Base-by-base conservation (phyloP, 2,113 vertebrate genomes). In the Tenrec ecaudatus region DNA sequence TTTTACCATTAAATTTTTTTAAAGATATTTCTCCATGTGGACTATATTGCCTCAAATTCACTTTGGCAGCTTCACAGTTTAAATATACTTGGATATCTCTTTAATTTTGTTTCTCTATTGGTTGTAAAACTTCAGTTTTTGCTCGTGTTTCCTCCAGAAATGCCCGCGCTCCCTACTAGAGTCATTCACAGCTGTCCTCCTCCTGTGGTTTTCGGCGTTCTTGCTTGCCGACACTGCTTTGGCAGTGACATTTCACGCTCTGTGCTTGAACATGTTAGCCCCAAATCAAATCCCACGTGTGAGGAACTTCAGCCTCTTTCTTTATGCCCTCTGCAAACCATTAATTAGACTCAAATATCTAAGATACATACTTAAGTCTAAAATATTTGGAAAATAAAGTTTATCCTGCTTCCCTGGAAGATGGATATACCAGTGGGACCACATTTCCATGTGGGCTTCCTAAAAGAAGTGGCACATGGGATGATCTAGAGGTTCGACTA, bases 1-100 rank as follows among this genome's bases (percentile, higher is more conserved):
- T 95, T n/a, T n/a, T n/a, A n/a, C n/a, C n/a, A n/a, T n/a, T n/a
- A n/a, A n/a, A n/a, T n/a, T n/a, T n/a, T n/a, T n/a, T n/a, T n/a
- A n/a, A 92, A 86, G 92, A 92, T 58, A 53, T 79, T 94, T 93
- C 92, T 82, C 91, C 90, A 73, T 92, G 89, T 96, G 95, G 85
- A 87, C 85, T 75, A 93, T 86, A 86, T 88, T 94, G 94, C 90
- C 89, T 97, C 90, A 77, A 60, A 93, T 90, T 96, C 69, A 88
- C 91, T 43, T 89, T 89, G 95, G 82, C 87, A 94, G 69, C 80
- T 93, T 88, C 85, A 82, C 80, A 92, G 92, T 92, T 96, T 93
- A 95, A 97, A 97, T 96, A 96, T 93, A 94, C 89, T 95, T 80
- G 62, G 79, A 60, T 58, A 16, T 88, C 92, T 95, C 94, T 85